Evolutionary conservation across 2,888 invertebrate genomes (phyloP).

Genomic region (Coelogynopora nodosa): DNA sequence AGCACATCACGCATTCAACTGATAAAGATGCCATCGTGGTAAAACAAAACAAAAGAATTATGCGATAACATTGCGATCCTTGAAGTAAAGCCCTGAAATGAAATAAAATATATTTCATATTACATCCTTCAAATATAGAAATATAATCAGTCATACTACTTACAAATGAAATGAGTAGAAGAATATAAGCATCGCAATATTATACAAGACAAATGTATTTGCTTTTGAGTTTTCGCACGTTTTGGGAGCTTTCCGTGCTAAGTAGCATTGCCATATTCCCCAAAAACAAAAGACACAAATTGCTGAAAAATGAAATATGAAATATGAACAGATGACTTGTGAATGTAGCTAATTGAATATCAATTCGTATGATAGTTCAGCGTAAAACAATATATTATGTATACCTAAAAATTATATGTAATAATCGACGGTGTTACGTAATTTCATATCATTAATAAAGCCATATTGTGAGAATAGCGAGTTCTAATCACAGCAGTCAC

Average conservation of each 20-base stretch:
- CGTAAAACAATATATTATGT: too few species aligned
- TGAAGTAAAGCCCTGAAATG: not conserved
- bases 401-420: too few species aligned
- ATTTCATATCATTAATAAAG: too few species aligned
- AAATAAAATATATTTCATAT: constrained; percentile 1
- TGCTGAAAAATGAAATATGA: not conserved
- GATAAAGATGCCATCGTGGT: not conserved
- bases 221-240: not conserved
- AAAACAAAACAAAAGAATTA: not conserved
- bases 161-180: constrained; percentile 19
- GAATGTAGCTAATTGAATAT: not conserved
- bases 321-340: not conserved
- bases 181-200: not conserved
- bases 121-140: not conserved
- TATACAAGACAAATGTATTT: not conserved
- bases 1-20: not conserved
- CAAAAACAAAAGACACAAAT: not conserved
- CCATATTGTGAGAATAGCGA: not conserved
- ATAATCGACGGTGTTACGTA: too few species aligned
- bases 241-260: not conserved
- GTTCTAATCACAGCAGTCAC: too few species aligned
- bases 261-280: not conserved
- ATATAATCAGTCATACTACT: not conserved
- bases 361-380: not conserved
- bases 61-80: not conserved